A percentile compares a stretch with the other conserved stretches of the same genome.
Conservation (phyloP, 1,140 invertebrate species). For the Kradibia gibbosae region DNA sequence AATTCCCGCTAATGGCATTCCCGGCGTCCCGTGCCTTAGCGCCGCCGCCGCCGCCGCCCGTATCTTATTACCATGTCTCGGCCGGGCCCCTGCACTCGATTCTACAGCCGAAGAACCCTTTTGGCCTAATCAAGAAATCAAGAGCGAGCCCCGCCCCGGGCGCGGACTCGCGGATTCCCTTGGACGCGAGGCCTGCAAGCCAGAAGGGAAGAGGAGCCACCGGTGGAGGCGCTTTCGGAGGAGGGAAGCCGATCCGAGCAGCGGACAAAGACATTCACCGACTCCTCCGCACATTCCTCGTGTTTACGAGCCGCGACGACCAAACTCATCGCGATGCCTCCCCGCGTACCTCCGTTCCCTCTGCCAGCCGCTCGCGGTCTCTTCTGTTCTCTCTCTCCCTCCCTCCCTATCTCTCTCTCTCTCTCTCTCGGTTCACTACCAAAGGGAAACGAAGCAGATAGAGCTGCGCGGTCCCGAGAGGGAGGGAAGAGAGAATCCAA, state of each 20-base stretch:
- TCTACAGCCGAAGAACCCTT: background rate
- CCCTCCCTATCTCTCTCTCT: too few relatives aligned
- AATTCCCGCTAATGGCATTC: constrained; percentile 29
- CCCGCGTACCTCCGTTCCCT: background rate
- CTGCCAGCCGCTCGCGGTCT: too few relatives aligned
- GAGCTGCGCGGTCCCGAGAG: too few relatives aligned
- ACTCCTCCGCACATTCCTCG: constrained; percentile 32
- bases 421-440: too few relatives aligned
- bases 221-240: too few relatives aligned
- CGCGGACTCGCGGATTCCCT: too few relatives aligned
- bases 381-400: too few relatives aligned
- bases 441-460: too few relatives aligned
- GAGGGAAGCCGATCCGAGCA: background rate
- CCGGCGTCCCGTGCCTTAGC: too few relatives aligned
- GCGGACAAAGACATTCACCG: constrained; percentile 28
- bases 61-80: constrained; percentile 18
- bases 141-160: background rate
- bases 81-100: background rate
- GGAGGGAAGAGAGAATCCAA: too few relatives aligned
- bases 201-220: background rate
- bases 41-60: background rate
- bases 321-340: background rate
- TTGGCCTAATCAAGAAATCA: background rate
- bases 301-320: constrained; percentile 42
- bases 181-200: too few relatives aligned